These are phyloP conservation scores for Coleophora flavipennella DNA, from an alignment of 2,888 invertebrate species.

Conservation along the genomic window DNA sequence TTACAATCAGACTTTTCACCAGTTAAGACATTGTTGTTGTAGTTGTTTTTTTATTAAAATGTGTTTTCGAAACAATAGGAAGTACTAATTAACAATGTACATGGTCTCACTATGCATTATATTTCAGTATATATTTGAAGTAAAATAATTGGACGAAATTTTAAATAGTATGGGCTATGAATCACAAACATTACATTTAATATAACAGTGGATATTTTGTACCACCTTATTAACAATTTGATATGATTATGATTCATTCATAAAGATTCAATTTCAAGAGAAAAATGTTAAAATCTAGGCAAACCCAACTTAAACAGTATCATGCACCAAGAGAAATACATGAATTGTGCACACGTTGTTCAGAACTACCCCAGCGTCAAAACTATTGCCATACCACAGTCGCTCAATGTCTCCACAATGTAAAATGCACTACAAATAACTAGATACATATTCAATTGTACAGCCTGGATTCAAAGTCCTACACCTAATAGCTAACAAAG, in stretches of 20 bases:
- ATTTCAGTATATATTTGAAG: not conserved
- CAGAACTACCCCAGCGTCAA: slow-evolving; percentile 44
- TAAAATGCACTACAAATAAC: slow-evolving; percentile 68
- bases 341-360: slow-evolving; percentile 35
- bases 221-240: slow-evolving; percentile 29
- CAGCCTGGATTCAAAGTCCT: slow-evolving; percentile 66
- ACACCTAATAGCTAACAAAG: slow-evolving; percentile 64
- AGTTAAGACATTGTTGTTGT: slow-evolving; percentile 33
- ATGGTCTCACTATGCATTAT: not conserved
- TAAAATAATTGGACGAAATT: not conserved
- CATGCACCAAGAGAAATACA: slow-evolving; percentile 17
- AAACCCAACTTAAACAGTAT: slow-evolving; percentile 2
- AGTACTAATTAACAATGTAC: no score
- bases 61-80: not conserved
- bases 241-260: slow-evolving; percentile 27
- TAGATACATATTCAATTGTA: slow-evolving; percentile 65
- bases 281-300: slow-evolving; percentile 1
- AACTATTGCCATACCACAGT: slow-evolving; percentile 60
- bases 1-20: slow-evolving; percentile 23
- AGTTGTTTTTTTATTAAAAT: not conserved
- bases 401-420: slow-evolving; percentile 55
- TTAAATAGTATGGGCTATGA: slow-evolving; percentile 24
- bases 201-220: no score
- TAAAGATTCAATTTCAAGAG: not conserved
- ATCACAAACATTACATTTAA: slow-evolving; percentile 12